These are phyloP conservation scores for Ricordea florida DNA, from an alignment of 92 coral and sea anemone genomes.

Conservation along the genomic window DNA sequence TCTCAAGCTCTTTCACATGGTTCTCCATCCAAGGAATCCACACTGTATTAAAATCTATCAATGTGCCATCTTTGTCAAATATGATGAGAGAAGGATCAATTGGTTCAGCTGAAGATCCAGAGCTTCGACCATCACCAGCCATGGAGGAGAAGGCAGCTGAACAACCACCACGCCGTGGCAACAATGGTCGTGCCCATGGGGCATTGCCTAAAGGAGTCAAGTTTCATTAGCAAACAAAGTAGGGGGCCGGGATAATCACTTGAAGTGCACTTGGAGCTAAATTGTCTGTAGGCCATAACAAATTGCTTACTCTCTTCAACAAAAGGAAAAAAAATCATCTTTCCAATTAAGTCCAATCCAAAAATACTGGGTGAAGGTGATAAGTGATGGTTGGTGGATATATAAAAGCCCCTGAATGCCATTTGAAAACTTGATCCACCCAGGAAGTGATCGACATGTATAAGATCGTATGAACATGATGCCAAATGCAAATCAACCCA, in stretches of 20 bases:
- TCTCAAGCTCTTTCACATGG: slow-evolving; percentile 79
- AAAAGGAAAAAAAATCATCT: too few relatives aligned
- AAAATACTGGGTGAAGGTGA: too few relatives aligned
- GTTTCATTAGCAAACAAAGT: slow-evolving; percentile 45
- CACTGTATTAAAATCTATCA: slow-evolving; percentile 88
- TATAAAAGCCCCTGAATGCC: too few relatives aligned
- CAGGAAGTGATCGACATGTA: too few relatives aligned
- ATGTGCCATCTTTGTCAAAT: slow-evolving; percentile 96
- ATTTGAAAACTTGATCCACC: too few relatives aligned
- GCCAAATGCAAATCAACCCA: too few relatives aligned
- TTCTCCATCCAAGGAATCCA: slow-evolving; percentile 96
- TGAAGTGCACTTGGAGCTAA: too few relatives aligned
- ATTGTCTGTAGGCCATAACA: too few relatives aligned
- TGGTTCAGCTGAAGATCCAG: slow-evolving; percentile 29
- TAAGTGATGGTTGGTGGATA: too few relatives aligned
- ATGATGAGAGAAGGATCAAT: slow-evolving; percentile 78
- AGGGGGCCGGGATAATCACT: slow-evolving; percentile 32
- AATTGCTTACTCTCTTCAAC: too few relatives aligned
- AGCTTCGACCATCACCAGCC: slow-evolving; percentile 74
- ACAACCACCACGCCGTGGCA: slow-evolving; percentile 31
- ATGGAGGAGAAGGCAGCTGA: slow-evolving; percentile 62
- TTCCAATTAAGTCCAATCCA: too few relatives aligned
- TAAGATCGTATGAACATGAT: too few relatives aligned
- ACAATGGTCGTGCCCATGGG: slow-evolving; percentile 66
- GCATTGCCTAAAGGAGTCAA: slow-evolving; percentile 66